Evolutionary conservation across 2,797 vertebrate genomes (phyloP).

Genomic region (Characodon lateralis): DNA sequence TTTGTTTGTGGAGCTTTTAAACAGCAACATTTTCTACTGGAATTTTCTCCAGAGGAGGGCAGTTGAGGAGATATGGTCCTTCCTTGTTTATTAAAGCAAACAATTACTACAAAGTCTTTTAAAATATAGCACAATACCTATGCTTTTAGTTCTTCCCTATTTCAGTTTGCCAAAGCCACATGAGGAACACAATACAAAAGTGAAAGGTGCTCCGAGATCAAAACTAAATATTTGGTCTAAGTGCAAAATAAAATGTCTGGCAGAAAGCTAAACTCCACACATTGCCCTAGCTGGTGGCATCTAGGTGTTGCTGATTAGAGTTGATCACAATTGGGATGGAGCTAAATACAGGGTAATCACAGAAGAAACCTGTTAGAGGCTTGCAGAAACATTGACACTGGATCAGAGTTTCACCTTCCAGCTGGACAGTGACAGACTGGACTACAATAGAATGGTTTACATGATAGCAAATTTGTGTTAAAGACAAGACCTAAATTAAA

Average conservation of each 20-base stretch:
- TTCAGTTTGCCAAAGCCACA: neutral
- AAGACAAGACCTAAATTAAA: too few relatives aligned
- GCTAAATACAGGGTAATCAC: neutral
- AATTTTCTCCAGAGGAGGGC: neutral
- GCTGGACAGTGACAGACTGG: neutral
- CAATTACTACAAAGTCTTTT: neutral
- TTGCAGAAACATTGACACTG: neutral
- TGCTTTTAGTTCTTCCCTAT: neutral
- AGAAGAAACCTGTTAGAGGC: neutral
- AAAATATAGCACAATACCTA: neutral
- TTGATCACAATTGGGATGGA: neutral
- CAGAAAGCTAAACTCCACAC: neutral
- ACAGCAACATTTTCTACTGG: neutral
- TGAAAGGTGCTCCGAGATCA: neutral
- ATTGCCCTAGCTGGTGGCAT: neutral
- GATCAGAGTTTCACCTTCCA: neutral
- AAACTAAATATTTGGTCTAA: neutral
- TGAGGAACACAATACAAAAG: neutral
- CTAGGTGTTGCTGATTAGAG: neutral
- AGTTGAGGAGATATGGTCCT: neutral
- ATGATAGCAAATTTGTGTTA: neutral
- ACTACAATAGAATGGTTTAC: neutral
- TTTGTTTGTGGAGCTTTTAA: slow-evolving; percentile 11
- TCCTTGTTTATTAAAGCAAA: neutral
- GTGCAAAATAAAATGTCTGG: neutral